Evolutionary conservation across 2,113 vertebrate genomes (phyloP), one percentile per base, ranked within the genome.

Genomic region (Neogale vison): DNA sequence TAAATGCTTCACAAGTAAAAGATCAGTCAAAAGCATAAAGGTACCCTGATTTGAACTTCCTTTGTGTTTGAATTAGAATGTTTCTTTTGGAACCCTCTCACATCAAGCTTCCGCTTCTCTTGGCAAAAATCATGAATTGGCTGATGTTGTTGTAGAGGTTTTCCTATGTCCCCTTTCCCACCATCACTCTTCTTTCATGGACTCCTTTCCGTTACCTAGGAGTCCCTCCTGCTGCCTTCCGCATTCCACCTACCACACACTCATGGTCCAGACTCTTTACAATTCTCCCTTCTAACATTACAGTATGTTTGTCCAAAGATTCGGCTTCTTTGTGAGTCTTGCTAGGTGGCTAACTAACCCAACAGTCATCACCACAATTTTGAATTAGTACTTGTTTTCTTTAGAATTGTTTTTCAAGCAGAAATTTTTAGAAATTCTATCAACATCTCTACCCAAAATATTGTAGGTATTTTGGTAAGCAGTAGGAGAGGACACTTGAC

Each of bases 81-180:
- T 63, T 97, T 95, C 89, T 94, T 76, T 90, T 76, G 50, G 77
- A 95, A 93, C 21, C 34, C 31, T 34, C 39, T 61, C 59, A 93
- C 47, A 61, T 39, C 24, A 83, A n/a, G n/a, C 61, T 91, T 88
- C 88, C 0, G 5, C 55, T 74, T 86, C 79, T 88, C 77, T 83
- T 80, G 74, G 82, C 45, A 95, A 93, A 93, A 95, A 89, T 65
- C 55, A 59, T 52, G n/a, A 95, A 93, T 26, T 81, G 59, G 67
- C 29, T 94, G 26, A 71, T 52, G 18, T 9, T 86, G 47, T 90
- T 71, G 82, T 29, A 84, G 26, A 57, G 87, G n/a, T 24, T 79
- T 92, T 85, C 67, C 31, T 17, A 21, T 5, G 7, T 74, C 65
- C n/a, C 39, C 34, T 77, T 80, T 69, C 83, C 55, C 31, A 50